These are phyloP conservation scores for Takifugu flavidus DNA, from an alignment of 2,113 vertebrate species.

Conservation along the genomic window DNA sequence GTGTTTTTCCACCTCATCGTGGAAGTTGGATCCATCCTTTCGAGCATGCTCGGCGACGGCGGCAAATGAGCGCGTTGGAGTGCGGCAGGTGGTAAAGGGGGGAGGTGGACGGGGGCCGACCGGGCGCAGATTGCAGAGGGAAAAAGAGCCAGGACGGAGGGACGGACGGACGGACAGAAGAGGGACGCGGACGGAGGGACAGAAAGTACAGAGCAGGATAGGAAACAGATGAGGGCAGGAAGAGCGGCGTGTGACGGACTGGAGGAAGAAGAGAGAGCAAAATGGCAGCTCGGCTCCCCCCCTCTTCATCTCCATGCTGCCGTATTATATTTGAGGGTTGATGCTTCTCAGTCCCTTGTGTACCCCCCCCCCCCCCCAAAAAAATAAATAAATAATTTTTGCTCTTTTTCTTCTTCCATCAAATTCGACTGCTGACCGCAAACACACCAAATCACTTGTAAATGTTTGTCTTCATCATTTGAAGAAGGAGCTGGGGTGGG, in stretches of 20 bases:
- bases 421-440: constrained; percentile 19
- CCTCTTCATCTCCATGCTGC: neutral
- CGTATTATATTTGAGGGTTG: constrained; percentile 23
- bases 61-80: neutral
- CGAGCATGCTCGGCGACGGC: no score
- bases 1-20: constrained; percentile 18
- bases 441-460: constrained; percentile 15
- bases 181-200: neutral
- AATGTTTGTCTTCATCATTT: neutral
- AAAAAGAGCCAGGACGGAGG: neutral
- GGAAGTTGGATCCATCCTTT: constrained; percentile 1
- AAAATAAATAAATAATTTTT: constrained; percentile 32
- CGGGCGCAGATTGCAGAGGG: neutral
- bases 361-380: no score
- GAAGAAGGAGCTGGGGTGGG: neutral
- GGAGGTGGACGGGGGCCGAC: neutral
- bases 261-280: constrained; percentile 20
- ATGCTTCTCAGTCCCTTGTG: neutral
- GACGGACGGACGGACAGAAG: neutral
- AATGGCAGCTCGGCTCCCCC: constrained; percentile 3
- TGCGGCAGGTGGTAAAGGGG: constrained; percentile 25
- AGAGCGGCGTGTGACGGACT: neutral
- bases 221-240: constrained; percentile 26
- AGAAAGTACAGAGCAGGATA: neutral
- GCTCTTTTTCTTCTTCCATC: constrained; percentile 21